A percentile compares a stretch with the other conserved stretches of the same genome.
Evolutionary conservation across 2,113 vertebrate genomes (phyloP).

Genomic region (Apaloderma vittatum): DNA sequence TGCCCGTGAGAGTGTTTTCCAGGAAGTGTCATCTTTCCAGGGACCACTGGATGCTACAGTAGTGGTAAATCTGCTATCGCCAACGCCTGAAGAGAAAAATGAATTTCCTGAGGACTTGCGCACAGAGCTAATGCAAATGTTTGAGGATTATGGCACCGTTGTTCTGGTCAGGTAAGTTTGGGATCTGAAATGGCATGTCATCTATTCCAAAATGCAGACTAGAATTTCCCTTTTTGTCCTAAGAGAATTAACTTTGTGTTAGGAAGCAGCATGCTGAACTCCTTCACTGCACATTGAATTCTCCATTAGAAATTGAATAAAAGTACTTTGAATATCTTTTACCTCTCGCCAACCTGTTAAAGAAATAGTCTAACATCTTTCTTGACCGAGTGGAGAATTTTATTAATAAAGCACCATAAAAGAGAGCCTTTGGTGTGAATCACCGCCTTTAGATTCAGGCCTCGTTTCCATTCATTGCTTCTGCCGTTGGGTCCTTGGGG

Average conservation of each 20-base stretch:
- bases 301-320: not conserved
- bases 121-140: constrained; percentile 79
- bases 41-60: constrained; percentile 84
- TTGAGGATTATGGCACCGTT: constrained; percentile 80
- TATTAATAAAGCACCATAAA: not conserved
- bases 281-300: not conserved
- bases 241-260: not conserved
- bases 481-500: not conserved
- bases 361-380: not conserved
- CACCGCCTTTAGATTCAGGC: not conserved
- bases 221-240: not conserved
- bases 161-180: constrained; percentile 80
- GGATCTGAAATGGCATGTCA: not conserved
- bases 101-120: constrained; percentile 84
- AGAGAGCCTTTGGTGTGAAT: not conserved
- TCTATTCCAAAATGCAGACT: not conserved
- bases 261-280: not conserved
- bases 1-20: constrained; percentile 81
- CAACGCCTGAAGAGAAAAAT: constrained; percentile 74
- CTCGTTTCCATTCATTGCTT: not conserved
- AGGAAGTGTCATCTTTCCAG: constrained; percentile 84
- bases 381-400: not conserved
- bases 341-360: not conserved
- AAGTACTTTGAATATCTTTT: not conserved
- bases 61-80: constrained; percentile 77